Evolutionary conservation across 2,888 invertebrate genomes (phyloP), one percentile per base, ranked within the genome.

Genomic region (Hydriomena furcata): DNA sequence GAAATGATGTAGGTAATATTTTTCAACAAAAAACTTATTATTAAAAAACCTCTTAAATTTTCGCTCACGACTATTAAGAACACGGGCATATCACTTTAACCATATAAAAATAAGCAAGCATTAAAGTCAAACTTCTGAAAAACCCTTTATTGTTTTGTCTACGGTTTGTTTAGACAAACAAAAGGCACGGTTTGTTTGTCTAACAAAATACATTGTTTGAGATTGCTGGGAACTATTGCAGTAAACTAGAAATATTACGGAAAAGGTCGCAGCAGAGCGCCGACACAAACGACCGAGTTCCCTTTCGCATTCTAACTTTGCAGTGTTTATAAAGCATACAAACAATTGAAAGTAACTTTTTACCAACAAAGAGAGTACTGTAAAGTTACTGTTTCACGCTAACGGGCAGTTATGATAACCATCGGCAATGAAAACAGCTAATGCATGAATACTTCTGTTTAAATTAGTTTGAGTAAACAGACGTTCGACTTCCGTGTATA

Each of bases 211-310:
- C 49, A 55, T 55, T 60, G 55, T 60, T 53, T 44, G 52, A 42
- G 43, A 23, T 42, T 7, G 28, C 27, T 38, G 41, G 23, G 25
- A 55, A 58, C 53, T 58, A 54, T 28, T 43, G 35, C 44, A 46
- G 47, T 60, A 54, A 60, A 60, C 53, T 49, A 55, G 45, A 50
- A 47, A 54, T 58, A 60, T 53, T 43, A 52, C 61, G 61, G 59
- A 55, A 60, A 50, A 52, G 55, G 60, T 52, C 55, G 54, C 28
- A 24, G 32, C 45, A 30, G 8, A 48, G 31, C 42, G 36, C 40
- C 46, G 47, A 40, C 32, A 46, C 54, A 56, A 60, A 61, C 56
- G 52, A 52, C 45, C 40, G 35, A 52, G 52, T 43, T 56, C 58
- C 58, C 49, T 52, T 58, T 47, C 28, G 36, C 48, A 32, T 54